Base-by-base conservation (phyloP, 1,140 invertebrate species). In the Drosophila parvula region DNA sequence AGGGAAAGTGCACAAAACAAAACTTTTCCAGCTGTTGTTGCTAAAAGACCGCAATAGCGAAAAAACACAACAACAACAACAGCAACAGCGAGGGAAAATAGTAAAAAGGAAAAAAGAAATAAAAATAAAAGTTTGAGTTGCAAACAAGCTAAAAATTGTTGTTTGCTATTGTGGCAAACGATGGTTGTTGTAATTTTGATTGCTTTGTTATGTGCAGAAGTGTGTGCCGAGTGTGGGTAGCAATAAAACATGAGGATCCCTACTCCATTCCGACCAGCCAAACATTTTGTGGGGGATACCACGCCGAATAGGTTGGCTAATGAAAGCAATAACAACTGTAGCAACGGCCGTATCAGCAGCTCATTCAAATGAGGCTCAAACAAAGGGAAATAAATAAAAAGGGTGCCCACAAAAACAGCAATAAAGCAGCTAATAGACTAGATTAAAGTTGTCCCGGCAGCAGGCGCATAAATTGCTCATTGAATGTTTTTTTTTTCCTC, bases 351-450 rank as follows among this genome's bases (percentile, higher is more conserved):
- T 44, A 78, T 64, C 73, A 58, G 16, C 65, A 69, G 73, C 53
- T 50, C 53, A 80, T 75, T 69, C 47, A 82, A 78, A 78, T 78
- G 59, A 47, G 56, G 27, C 51, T 44, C 57, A 57, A 58, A 51
- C 50, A 76, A 70, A 59, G 50, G 50, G 43, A 48, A 48, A 56
- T 55, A 63, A 50, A 74, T 74, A 71, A 70, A 75, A 77, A 63
- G 64, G 57, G 51, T 71, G 74, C 30, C 74, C 34, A 62, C 41
- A 38, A 55, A 61, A 70, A 75, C 56, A 69, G 70, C 60, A 75
- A 79, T 82, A 83, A 79, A 79, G 50, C 73, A 83, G 76, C 84
- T 89, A 79, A 89, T 88, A 89, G 76, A 78, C 59, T 59, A 74
- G 62, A 88, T 88, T 88, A 77, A 88, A 83, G 63, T 82, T 86